phyloP scores from a whole-genome alignment of 1,140 invertebrate genomes.

The Neomicropteryx cornuta region DNA sequence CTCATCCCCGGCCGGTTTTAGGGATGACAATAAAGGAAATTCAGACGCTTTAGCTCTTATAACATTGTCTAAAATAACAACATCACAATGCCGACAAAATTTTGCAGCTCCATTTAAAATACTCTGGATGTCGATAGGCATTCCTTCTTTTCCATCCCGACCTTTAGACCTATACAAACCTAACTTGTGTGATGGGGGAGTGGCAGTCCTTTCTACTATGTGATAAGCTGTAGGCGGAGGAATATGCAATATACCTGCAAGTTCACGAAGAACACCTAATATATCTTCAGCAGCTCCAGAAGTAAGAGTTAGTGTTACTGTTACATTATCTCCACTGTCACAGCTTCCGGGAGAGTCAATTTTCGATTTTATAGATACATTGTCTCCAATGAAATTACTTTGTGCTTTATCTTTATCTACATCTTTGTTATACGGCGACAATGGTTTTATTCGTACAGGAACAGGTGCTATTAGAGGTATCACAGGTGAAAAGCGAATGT shows the following conservation, averaged over 20 bases:
- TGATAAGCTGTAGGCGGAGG: slow-evolving; percentile 76
- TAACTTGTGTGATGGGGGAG: slow-evolving; percentile 68
- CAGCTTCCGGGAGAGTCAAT: slow-evolving; percentile 44
- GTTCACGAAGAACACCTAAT: slow-evolving; percentile 74
- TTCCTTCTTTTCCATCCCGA: slow-evolving; percentile 76
- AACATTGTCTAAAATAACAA: slow-evolving; percentile 72
- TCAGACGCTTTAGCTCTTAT: slow-evolving; percentile 74
- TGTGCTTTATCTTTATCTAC: slow-evolving; percentile 38
- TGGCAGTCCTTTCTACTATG: slow-evolving; percentile 68
- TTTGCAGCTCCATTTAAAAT: slow-evolving; percentile 79
- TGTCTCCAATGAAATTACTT: slow-evolving; percentile 28
- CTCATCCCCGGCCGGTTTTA: slow-evolving; percentile 54
- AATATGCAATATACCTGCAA: slow-evolving; percentile 86
- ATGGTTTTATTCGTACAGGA: slow-evolving; percentile 57
- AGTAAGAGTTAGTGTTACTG: slow-evolving; percentile 84
- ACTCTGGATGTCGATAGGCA: slow-evolving; percentile 77
- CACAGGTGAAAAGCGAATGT: slow-evolving; percentile 57
- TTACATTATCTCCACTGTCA: slow-evolving; percentile 73
- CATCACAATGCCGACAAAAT: slow-evolving; percentile 86
- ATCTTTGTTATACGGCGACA: slow-evolving; percentile 25
- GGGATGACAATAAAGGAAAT: slow-evolving; percentile 56
- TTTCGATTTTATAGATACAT: slow-evolving; percentile 35
- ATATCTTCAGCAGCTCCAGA: slow-evolving; percentile 87
- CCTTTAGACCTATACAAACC: slow-evolving; percentile 69
- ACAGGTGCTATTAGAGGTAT: slow-evolving; percentile 63